Base-by-base conservation (phyloP, 2,888 invertebrate species). In the Drosophila planitibia region DNA sequence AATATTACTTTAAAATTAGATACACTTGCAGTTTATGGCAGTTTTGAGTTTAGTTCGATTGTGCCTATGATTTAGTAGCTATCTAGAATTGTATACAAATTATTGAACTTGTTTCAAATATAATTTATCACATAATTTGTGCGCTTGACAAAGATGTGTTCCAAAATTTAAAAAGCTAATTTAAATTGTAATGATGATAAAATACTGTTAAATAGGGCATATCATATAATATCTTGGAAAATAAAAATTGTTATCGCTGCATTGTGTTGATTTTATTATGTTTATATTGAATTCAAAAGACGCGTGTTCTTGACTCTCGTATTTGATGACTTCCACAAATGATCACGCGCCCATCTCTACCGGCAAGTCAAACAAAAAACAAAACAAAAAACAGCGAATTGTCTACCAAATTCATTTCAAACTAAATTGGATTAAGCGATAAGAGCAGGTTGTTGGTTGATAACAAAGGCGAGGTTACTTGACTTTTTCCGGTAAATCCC, bases 341-440 rank as follows among this genome's bases (percentile, higher is more conserved):
- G 37, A 19, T 37, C 19, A 37, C 16, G 3, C 37, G 19, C 16
- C 37, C 37, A 22, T 4, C 22, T 25, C 22, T 12, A 44, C 44
- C 12, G 12, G 5, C 16, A 44, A 59, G 12, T 22, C n/a, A 63
- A 76, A 70, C 35, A 39, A 44, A 33, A 55, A 44, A 60, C 30
- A 35, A 22, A 14, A 3, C 19, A 14, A 22, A 47, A 47, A 47
- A 25, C 16, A 5, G 19, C 19, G 28, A 55, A 39, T 58, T 76
- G 62, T 59, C 63, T 47, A 70, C 51, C 41, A 25, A 69, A 57
- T 32, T 32, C 9, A 49, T 49, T 49, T 53, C 49, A 49, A 61
- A 53, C 59, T 30, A 47, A 60, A 61, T 57, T 68, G 25, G 52
- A 78, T 67, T 63, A 60, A 10, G 6, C 37, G 76, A 76, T 77